Conservation (phyloP, 2,113 vertebrate genomes). For the Rhynchopsitta pachyrhyncha region DNA sequence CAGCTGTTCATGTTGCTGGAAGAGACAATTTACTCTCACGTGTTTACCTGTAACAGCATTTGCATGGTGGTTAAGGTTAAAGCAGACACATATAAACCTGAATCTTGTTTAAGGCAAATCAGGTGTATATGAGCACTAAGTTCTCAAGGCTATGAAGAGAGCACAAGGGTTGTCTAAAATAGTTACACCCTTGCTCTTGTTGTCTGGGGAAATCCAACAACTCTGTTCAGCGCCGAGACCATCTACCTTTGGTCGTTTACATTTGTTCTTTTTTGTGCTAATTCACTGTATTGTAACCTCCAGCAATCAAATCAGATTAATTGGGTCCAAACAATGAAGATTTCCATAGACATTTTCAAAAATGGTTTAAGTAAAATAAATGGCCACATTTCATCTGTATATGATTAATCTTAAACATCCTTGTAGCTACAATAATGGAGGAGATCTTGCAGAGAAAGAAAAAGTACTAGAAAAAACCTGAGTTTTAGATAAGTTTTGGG, state of each 20-base stretch:
- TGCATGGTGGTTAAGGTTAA: neutral
- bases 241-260: neutral
- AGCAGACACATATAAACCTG: neutral
- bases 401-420: neutral
- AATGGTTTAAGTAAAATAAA: neutral
- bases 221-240: neutral
- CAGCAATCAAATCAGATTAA: neutral
- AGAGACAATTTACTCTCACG: neutral
- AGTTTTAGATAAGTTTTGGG: neutral
- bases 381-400: neutral
- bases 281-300: neutral
- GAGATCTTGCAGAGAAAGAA: neutral
- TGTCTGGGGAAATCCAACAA: neutral
- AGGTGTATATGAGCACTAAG: neutral
- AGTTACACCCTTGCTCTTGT: neutral
- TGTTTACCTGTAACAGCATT: neutral
- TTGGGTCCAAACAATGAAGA: neutral
- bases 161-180: neutral
- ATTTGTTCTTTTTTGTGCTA: neutral
- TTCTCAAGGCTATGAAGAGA: neutral
- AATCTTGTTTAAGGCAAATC: neutral
- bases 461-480: accelerated
- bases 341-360: neutral
- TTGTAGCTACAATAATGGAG: neutral
- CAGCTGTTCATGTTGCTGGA: accelerated